Evolutionary conservation across 2,113 vertebrate genomes (phyloP).

Genomic region (Nesoenas mayeri): DNA sequence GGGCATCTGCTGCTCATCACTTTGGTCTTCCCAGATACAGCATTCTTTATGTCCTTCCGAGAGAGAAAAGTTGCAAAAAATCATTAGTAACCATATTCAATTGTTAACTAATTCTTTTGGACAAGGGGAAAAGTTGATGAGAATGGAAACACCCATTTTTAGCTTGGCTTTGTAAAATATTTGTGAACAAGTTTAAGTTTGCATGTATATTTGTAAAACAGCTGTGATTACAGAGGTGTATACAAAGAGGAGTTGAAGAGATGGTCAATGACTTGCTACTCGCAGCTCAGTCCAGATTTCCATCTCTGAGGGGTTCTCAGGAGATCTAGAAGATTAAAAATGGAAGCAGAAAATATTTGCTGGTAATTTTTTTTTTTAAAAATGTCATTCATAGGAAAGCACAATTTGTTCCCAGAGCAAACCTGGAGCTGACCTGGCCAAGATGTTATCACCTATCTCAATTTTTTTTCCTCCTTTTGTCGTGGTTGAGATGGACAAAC

Average conservation of each 20-base stretch:
- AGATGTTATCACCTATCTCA: fast-evolving
- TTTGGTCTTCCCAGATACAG: background rate
- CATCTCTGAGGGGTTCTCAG: background rate
- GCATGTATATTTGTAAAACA: fast-evolving
- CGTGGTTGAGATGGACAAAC: too few relatives aligned
- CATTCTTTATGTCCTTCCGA: background rate
- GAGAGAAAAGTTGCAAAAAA: background rate
- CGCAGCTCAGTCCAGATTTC: background rate
- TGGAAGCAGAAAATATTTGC: background rate
- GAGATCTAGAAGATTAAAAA: background rate
- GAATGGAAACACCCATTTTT: fast-evolving
- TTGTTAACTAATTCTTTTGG: background rate
- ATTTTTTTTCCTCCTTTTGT: background rate
- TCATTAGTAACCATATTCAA: fast-evolving
- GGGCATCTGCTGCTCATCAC: background rate
- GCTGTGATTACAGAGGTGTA: background rate
- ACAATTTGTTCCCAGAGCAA: background rate
- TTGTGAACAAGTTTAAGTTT: background rate
- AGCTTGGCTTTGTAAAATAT: background rate
- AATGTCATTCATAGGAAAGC: background rate
- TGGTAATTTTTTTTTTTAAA: background rate
- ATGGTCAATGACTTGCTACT: fast-evolving
- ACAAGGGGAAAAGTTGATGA: fast-evolving
- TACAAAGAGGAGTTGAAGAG: background rate
- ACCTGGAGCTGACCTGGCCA: background rate